Percentiles rank a stretch among this genome's conserved stretches.
These are phyloP conservation scores for Lepus europaeus DNA, from an alignment of 2,113 vertebrate genomes.

Conservation along the genomic window DNA sequence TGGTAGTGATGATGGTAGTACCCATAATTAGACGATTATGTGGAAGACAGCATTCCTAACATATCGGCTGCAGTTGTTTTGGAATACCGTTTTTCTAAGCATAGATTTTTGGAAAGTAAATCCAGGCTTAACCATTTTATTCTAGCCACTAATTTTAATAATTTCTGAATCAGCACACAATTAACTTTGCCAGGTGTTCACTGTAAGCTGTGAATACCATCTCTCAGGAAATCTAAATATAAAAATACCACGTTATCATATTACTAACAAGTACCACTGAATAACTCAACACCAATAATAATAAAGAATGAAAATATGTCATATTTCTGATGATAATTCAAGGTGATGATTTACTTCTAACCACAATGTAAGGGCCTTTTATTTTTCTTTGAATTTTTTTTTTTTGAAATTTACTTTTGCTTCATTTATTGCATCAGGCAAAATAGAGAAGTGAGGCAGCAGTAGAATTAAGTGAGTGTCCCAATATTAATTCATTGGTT, in stretches of 20 bases:
- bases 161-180: conserved; percentile 84
- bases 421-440: conserved; percentile 82
- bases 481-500: conserved; percentile 73
- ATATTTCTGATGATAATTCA: conserved; percentile 86
- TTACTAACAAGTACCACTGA: conserved; percentile 90
- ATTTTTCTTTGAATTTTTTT: conserved; percentile 78
- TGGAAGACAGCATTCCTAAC: background rate
- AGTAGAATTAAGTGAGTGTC: conserved; percentile 73
- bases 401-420: conserved; percentile 80
- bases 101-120: conserved; percentile 39
- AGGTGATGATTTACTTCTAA: conserved; percentile 90
- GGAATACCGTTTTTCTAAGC: background rate
- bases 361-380: conserved; percentile 80
- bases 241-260: conserved; percentile 88
- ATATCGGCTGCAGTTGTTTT: background rate
- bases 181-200: conserved; percentile 86
- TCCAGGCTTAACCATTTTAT: conserved; percentile 66
- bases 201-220: conserved; percentile 87
- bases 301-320: conserved; percentile 87
- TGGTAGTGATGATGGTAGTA: background rate
- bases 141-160: conserved; percentile 87
- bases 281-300: conserved; percentile 93
- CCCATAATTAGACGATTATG: background rate
- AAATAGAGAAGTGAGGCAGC: conserved; percentile 17
- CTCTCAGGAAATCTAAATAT: conserved; percentile 90